Base-by-base conservation (phyloP, 1,140 invertebrate species). In the Microvelia longipes region DNA sequence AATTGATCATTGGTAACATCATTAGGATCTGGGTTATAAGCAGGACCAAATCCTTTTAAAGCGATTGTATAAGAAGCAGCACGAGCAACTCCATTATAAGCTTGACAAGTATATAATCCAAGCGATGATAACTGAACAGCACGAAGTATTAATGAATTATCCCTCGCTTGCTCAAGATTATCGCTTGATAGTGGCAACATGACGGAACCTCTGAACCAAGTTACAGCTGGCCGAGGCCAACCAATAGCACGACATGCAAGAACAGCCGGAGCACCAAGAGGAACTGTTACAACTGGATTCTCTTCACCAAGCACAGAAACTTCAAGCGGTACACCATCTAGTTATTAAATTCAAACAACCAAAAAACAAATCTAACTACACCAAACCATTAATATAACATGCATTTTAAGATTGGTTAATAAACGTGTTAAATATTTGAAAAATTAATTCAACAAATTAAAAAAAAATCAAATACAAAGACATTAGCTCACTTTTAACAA, bases 51-150 rank as follows among this genome's bases (percentile, higher is more conserved):
- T 0, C 88, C 88, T 74, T 87, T 85, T 0, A 95, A 80, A 0
- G 83, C 85, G 0, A 92, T 81, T 0, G 85, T 85, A 85, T 88
- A 90, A 25, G 88, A 88, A 0, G 88, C 87, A 1, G 91, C 86
- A 70, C 85, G 85, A 1, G 89, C 90, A 2, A 87, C 76, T 1
- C 90, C 90, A 76, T 94, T 94, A 78, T 90, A 94, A 0, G 90
- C 91, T 75, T 92, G 89, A 76, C 92, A 95, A 0, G 87, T 89
- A 78, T 94, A 93, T n/a, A 87, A 81, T 14, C 92, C 92, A 1
- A 92, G 82, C 73, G 87, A 88, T 19, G 84, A 83, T 0, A 90
- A 71, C 2, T 85, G 84, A 0, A 96, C 85, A 0, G 85, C 80
- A 66, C 85, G 82, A 75, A 96, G 90, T 60, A 87, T 80, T 1